phyloP scores from a whole-genome alignment of 2,113 vertebrate species.

The Anguilla rostrata region DNA sequence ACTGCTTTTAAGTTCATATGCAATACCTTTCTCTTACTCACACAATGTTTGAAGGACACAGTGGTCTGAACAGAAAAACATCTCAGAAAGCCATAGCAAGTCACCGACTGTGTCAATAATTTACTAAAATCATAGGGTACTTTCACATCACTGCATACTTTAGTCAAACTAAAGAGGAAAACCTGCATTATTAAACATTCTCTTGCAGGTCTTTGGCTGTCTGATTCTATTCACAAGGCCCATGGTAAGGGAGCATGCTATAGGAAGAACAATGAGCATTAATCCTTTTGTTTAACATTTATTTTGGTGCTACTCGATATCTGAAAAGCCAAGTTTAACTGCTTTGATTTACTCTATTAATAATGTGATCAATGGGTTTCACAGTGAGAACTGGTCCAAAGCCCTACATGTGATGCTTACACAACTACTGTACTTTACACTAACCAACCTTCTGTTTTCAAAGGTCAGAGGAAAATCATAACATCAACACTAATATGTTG shows the following conservation, averaged over 20 bases:
- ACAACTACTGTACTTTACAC: background rate
- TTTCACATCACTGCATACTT: background rate
- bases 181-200: background rate
- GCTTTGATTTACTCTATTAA: slow-evolving; percentile 19
- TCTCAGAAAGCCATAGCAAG: background rate
- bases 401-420: background rate
- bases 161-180: background rate
- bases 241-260: too few relatives aligned
- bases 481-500: background rate
- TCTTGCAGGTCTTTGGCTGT: background rate
- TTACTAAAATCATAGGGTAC: background rate
- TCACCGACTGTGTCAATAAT: background rate
- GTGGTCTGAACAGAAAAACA: background rate
- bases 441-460: background rate
- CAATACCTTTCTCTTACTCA: background rate
- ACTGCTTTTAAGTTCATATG: background rate
- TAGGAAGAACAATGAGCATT: too few relatives aligned
- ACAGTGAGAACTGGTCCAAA: slow-evolving; percentile 13
- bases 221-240: background rate
- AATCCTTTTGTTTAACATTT: background rate
- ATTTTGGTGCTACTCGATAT: background rate
- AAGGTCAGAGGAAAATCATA: slow-evolving; percentile 17
- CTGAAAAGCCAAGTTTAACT: slow-evolving; percentile 18
- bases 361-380: slow-evolving; percentile 17
- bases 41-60: background rate